Evolutionary conservation across 2,113 vertebrate species (phyloP).

Genomic region (Forbesichthys agassizii): DNA sequence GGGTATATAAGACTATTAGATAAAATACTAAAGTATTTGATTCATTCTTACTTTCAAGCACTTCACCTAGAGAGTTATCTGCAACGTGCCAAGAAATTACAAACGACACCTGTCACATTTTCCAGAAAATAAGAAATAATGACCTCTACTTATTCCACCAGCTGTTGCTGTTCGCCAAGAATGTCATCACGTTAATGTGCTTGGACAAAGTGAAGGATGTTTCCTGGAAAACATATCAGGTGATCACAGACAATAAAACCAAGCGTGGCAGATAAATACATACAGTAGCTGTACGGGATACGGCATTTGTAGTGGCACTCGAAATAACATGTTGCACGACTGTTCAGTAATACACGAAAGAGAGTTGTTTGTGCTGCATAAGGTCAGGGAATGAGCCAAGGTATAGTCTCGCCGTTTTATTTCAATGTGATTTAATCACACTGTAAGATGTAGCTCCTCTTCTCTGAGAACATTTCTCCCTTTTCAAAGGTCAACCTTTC

Average conservation of each 20-base stretch:
- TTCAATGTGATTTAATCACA: too few relatives aligned
- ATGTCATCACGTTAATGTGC: slow-evolving; percentile 23
- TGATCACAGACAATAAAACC: neutral
- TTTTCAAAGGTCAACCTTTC: too few relatives aligned
- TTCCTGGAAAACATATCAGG: slow-evolving; percentile 27
- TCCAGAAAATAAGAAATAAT: slow-evolving; percentile 47
- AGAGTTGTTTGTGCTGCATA: too few relatives aligned
- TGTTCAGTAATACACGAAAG: neutral
- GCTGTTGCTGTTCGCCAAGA: slow-evolving; percentile 48
- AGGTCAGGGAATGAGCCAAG: too few relatives aligned
- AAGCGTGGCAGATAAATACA: too few relatives aligned
- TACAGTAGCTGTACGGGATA: too few relatives aligned
- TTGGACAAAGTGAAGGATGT: slow-evolving; percentile 30
- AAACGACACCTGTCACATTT: slow-evolving; percentile 51
- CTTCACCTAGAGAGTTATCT: slow-evolving; percentile 31
- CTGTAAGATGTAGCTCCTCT: too few relatives aligned
- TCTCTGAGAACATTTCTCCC: too few relatives aligned
- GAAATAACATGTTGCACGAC: slow-evolving; percentile 28
- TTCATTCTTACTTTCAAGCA: slow-evolving; percentile 29
- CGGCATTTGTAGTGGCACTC: slow-evolving; percentile 40
- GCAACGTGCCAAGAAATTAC: slow-evolving; percentile 46
- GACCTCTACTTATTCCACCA: slow-evolving; percentile 48
- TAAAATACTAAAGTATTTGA: slow-evolving; percentile 31
- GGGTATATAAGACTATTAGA: slow-evolving; percentile 7
- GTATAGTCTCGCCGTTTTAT: too few relatives aligned